A percentile compares a stretch with the other conserved stretches of the same genome.
phyloP scores from a whole-genome alignment of 1,140 invertebrate species.

The Coelopa frigida region DNA sequence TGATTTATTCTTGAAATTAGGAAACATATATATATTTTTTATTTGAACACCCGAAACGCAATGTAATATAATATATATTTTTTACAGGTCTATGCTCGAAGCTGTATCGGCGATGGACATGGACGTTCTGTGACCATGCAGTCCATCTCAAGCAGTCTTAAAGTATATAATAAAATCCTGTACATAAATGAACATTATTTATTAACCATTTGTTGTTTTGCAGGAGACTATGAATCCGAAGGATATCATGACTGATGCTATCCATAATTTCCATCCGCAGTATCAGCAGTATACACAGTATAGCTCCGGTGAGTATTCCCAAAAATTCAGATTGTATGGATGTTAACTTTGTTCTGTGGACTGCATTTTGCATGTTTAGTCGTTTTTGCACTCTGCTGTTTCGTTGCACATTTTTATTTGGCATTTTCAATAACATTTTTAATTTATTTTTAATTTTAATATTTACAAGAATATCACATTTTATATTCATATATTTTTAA shows the following conservation, averaged over 20 bases:
- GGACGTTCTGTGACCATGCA: conserved; percentile 95
- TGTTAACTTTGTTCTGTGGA: no score
- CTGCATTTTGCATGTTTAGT: no score
- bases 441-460: no score
- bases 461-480: no score
- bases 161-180: conserved; percentile 61
- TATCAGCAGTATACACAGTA: conserved; percentile 99
- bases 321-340: no score
- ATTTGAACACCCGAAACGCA: not conserved
- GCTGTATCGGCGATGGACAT: conserved; percentile 70
- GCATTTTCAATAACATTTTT: no score
- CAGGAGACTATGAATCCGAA: conserved; percentile 99
- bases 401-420: no score
- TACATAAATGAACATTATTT: not conserved
- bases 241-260: conserved; percentile 99
- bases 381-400: no score
- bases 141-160: conserved; percentile 96
- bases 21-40: not conserved
- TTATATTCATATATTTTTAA: no score
- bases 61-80: not conserved
- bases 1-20: not conserved
- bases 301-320: conserved; percentile 67
- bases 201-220: conserved; percentile 30
- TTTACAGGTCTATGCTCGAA: conserved; percentile 57
- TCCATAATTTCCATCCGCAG: conserved; percentile 99